These are phyloP conservation scores for Phoenoteleia sp. DNA, from an alignment of 2,888 invertebrate species.

Conservation along the genomic window DNA sequence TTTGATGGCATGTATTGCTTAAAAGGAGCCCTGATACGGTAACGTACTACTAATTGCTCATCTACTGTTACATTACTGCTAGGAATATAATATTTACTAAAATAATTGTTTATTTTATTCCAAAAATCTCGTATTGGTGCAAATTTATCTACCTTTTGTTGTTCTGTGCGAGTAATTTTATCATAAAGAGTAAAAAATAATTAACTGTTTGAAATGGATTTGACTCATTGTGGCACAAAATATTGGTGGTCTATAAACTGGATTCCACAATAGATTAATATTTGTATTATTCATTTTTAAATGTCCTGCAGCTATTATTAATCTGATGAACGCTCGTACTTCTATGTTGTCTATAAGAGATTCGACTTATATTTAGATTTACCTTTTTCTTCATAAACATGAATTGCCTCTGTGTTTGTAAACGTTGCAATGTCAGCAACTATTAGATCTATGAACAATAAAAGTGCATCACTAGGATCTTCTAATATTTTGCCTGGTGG, in stretches of 20 bases:
- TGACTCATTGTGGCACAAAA: not conserved
- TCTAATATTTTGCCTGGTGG: slow-evolving; percentile 41
- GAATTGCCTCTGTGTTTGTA: not conserved
- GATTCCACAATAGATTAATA: slow-evolving; percentile 12
- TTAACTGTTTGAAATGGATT: not conserved
- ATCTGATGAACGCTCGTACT: not conserved
- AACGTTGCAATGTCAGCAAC: not conserved
- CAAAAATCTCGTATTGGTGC: not conserved
- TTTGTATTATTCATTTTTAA: not conserved
- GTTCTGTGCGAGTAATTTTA: not conserved
- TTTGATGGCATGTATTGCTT: slow-evolving; percentile 2
- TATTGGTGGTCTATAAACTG: not conserved
- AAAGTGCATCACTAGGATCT: slow-evolving; percentile 30
- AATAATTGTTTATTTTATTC: not conserved
- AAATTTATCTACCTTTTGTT: not conserved
- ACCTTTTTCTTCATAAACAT: not conserved
- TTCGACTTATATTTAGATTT: not conserved
- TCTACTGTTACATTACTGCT: not conserved
- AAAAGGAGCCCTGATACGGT: not conserved
- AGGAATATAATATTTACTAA: slow-evolving; percentile 16
- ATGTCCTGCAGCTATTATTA: not conserved
- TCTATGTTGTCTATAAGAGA: too few species aligned
- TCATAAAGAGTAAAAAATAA: not conserved
- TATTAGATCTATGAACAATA: slow-evolving; percentile 8
- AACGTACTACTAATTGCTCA: slow-evolving; percentile 5